phyloP scores from a whole-genome alignment of 2,888 invertebrate genomes.

The Sialis fuliginosa region DNA sequence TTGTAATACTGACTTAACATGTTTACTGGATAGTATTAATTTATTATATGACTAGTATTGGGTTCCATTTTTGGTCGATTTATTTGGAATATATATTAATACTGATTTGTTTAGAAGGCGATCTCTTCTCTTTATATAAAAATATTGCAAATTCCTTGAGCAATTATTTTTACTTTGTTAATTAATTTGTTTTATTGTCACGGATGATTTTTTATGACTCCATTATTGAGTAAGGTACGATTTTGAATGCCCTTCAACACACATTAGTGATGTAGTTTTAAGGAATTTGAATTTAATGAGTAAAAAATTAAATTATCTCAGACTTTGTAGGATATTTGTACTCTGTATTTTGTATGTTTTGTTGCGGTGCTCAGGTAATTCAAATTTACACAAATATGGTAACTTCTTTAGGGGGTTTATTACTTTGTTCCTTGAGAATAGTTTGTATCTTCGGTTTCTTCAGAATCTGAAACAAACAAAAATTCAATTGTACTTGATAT shows the following conservation, averaged over 20 bases:
- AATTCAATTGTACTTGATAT: too few species aligned
- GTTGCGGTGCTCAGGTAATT: not conserved
- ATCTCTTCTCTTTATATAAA: not conserved
- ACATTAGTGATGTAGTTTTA: not conserved
- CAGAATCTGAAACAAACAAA: not conserved
- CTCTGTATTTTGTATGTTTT: conserved; percentile 5
- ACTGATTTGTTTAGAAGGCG: not conserved
- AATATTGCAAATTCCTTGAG: not conserved
- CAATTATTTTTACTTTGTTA: not conserved
- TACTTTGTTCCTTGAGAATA: not conserved
- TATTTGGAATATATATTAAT: not conserved
- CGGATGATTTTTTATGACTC: not conserved
- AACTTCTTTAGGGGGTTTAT: not conserved
- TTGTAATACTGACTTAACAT: conserved; percentile 2
- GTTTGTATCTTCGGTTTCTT: not conserved
- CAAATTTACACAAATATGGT: not conserved
- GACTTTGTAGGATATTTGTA: conserved; percentile 6
- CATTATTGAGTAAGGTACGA: not conserved
- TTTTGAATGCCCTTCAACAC: too few species aligned
- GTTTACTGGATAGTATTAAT: too few species aligned
- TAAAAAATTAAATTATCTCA: conserved; percentile 7
- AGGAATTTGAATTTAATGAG: conserved; percentile 5
- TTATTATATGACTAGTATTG: too few species aligned
- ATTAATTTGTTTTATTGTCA: not conserved
- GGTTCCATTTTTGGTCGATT: too few species aligned